A percentile compares a stretch with the other conserved stretches of the same genome.
Evolutionary conservation across 2,797 vertebrate species (phyloP).

Genomic region (Sebastes trivittatus): DNA sequence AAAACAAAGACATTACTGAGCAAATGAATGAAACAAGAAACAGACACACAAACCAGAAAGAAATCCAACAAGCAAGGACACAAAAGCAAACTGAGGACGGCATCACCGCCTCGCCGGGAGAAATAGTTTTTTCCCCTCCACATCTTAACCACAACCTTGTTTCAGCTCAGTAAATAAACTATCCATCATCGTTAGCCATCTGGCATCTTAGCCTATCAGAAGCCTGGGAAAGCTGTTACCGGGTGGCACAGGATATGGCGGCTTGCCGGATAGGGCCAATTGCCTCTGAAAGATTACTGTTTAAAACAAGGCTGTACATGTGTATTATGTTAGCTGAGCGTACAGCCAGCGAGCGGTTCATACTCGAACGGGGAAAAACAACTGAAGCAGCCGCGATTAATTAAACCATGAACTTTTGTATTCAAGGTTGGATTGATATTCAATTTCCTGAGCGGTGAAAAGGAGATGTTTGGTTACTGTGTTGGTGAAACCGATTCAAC

Average conservation of each 20-base stretch:
- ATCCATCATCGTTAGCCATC: slow-evolving; percentile 76
- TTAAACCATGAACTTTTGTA: slow-evolving; percentile 43
- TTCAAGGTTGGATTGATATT: slow-evolving; percentile 45
- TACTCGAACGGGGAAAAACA: not conserved
- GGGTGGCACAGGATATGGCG: slow-evolving; percentile 56
- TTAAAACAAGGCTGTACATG: slow-evolving; percentile 64
- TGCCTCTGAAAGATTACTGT: slow-evolving; percentile 71
- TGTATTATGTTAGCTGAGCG: slow-evolving; percentile 49
- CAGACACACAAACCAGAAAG: slow-evolving; percentile 6
- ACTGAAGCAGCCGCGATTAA: slow-evolving; percentile 34
- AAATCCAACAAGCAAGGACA: slow-evolving; percentile 27
- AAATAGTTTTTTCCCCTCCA: slow-evolving; percentile 10
- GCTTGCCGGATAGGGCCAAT: slow-evolving; percentile 68
- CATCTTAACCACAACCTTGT: slow-evolving; percentile 60
- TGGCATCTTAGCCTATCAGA: slow-evolving; percentile 64
- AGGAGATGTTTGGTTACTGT: slow-evolving; percentile 32
- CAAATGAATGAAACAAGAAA: slow-evolving; percentile 16
- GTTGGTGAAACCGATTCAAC: not conserved
- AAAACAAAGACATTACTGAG: not conserved
- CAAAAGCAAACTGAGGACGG: slow-evolving; percentile 5
- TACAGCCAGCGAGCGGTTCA: not conserved
- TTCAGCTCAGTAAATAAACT: slow-evolving; percentile 77
- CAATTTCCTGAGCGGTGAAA: slow-evolving; percentile 19
- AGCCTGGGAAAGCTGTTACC: slow-evolving; percentile 68
- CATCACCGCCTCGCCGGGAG: slow-evolving; percentile 9